phyloP scores from a whole-genome alignment of 1,140 invertebrate genomes.

The Diorhabda carinulata region DNA sequence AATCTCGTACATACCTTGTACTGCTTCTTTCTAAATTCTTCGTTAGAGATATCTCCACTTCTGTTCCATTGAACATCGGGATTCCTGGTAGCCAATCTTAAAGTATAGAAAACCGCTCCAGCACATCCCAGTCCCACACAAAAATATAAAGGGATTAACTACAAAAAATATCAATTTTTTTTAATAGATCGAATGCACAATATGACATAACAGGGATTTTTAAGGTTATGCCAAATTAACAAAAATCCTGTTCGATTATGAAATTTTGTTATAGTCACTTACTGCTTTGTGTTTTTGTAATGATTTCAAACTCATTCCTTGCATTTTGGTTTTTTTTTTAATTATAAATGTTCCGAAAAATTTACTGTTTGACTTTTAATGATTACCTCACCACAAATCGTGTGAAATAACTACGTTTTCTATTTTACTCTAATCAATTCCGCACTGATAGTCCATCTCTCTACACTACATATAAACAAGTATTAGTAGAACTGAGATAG shows the following conservation, averaged over 20 bases:
- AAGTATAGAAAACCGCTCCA: slow-evolving; percentile 59
- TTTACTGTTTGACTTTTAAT: too few species aligned
- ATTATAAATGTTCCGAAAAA: too few species aligned
- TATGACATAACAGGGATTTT: slow-evolving; percentile 20
- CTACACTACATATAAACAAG: too few species aligned
- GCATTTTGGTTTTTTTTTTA: slow-evolving; percentile 44
- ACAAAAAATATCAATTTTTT: slow-evolving; percentile 26
- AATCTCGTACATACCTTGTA: slow-evolving; percentile 65
- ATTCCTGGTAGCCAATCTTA: slow-evolving; percentile 65
- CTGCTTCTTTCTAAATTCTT: slow-evolving; percentile 72
- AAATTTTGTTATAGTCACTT: slow-evolving; percentile 39
- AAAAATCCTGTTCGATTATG: neutral
- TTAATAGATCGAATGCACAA: slow-evolving; percentile 14
- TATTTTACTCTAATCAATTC: too few species aligned
- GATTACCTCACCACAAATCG: too few species aligned
- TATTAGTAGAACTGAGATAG: too few species aligned
- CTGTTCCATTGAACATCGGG: slow-evolving; percentile 79
- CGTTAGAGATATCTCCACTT: slow-evolving; percentile 72
- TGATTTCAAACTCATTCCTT: slow-evolving; percentile 51
- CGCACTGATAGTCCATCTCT: too few species aligned
- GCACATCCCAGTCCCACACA: slow-evolving; percentile 61
- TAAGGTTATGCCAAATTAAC: slow-evolving; percentile 10
- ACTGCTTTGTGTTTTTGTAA: slow-evolving; percentile 63
- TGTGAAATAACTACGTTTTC: too few species aligned
- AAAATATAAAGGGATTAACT: slow-evolving; percentile 78